phyloP scores from a whole-genome alignment of 2,113 vertebrate genomes.

The Cottus gobio region DNA sequence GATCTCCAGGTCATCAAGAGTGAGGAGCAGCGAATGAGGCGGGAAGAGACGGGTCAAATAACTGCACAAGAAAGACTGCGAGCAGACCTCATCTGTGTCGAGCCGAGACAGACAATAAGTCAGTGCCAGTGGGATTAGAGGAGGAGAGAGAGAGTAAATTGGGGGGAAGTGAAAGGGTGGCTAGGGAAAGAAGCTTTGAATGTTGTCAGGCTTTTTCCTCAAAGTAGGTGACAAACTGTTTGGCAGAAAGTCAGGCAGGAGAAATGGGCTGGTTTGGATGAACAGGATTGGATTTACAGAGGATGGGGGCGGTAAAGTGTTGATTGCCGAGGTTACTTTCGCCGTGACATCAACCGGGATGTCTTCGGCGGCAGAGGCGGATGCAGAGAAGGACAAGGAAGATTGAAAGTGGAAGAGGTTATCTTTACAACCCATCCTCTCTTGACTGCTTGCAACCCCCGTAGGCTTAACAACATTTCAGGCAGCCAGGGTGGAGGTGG shows the following conservation, averaged over 20 bases:
- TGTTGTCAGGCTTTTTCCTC: conserved; percentile 40
- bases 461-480: conserved; percentile 44
- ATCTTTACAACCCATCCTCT: conserved; percentile 54
- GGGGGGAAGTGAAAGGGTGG: conserved; percentile 31
- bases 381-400: conserved; percentile 35
- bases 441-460: conserved; percentile 30
- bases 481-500: conserved; percentile 12
- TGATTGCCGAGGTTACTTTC: conserved; percentile 55
- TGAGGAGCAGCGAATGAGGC: not conserved
- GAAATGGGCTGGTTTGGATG: conserved; percentile 38
- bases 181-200: conserved; percentile 23
- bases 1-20: not conserved
- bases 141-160: conserved; percentile 48
- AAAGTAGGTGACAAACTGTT: conserved; percentile 39
- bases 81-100: conserved; percentile 20
- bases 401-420: conserved; percentile 49
- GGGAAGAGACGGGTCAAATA: conserved; percentile 5
- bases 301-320: conserved; percentile 34
- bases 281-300: conserved; percentile 46
- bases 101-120: conserved; percentile 43
- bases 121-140: conserved; percentile 43
- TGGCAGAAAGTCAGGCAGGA: conserved; percentile 37
- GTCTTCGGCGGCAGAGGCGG: conserved; percentile 45
- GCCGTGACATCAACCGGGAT: conserved; percentile 24
- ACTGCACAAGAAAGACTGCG: not conserved